Evolutionary conservation across 2,113 vertebrate species (phyloP), one percentile per base, ranked within the genome.

Genomic region (Sisor rabdophorus): DNA sequence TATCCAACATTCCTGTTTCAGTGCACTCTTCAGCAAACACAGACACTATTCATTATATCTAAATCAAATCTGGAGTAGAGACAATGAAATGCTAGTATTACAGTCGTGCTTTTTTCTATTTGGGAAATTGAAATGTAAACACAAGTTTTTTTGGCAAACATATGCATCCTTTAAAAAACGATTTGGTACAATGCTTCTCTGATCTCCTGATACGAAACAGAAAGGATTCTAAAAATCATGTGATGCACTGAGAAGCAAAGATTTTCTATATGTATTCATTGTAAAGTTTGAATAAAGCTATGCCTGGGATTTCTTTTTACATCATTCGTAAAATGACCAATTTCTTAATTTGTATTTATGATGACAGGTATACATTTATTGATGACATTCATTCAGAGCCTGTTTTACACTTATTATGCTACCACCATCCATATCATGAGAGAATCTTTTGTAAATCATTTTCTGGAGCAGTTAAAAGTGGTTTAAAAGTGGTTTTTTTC

Each of bases 401-500:
- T 28, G 60, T 58, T 55, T 73, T 56, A 76, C 69, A 79, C 24
- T 32, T 11, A 11, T 30, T 28, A 79, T 53, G 53, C 73, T 11
- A 36, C 79, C 77, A 60, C 72, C 22, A 67, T n/a, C 47, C 13
- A 55, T 59, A 70, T 61, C 58, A 36, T 61, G 24, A 28, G 67
- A 86, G 85, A 77, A 83, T 85, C 81, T 71, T 85, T 85, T 85
- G 86, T 87, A 90, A 88, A 83, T 90, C 85, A 90, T 90, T 87
- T 88, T 82, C 79, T 7, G 74, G 60, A 73, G 64, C 85, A 44
- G 73, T 86, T 89, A 60, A 90, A 90, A 86, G 87, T 87, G 84
- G 84, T 87, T 88, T 88, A 88, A 90, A 91, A 36, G 87, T 86
- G 89, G 89, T 85, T 84, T 85, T 82, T 83, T 80, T 63, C 52